These are phyloP conservation scores for Nothoprocta pentlandii DNA, from an alignment of 2,113 vertebrate genomes.

Conservation along the genomic window DNA sequence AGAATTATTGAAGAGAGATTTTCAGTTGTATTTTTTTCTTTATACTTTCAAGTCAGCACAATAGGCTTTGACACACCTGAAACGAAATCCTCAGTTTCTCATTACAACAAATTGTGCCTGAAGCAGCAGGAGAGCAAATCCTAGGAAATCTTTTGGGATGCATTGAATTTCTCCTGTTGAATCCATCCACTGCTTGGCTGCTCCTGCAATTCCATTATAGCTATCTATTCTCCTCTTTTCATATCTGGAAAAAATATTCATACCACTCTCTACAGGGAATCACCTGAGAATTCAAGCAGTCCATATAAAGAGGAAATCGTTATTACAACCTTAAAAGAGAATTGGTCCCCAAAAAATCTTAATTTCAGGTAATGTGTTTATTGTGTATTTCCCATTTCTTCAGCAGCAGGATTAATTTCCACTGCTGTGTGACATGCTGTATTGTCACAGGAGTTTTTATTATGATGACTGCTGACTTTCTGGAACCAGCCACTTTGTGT, in stretches of 20 bases:
- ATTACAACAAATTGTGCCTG: constrained; percentile 72
- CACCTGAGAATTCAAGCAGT: constrained; percentile 49
- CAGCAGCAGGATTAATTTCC: constrained; percentile 31
- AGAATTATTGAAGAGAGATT: constrained; percentile 50
- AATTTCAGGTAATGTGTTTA: constrained; percentile 61
- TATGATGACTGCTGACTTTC: constrained; percentile 22
- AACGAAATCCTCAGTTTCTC: constrained; percentile 75
- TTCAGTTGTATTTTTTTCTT: constrained; percentile 6
- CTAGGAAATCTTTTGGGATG: constrained; percentile 72
- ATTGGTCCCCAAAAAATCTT: constrained; percentile 54
- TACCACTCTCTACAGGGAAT: constrained; percentile 61
- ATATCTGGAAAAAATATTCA: constrained; percentile 39
- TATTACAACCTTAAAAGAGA: constrained; percentile 47
- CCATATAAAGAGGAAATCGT: constrained; percentile 54
- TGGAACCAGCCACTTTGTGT: neutral
- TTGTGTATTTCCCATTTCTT: constrained; percentile 41
- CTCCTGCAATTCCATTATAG: constrained; percentile 68
- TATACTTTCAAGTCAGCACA: constrained; percentile 42
- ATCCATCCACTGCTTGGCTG: constrained; percentile 78
- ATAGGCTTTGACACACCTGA: constrained; percentile 67
- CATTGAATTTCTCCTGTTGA: constrained; percentile 77
- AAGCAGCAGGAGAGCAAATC: constrained; percentile 69
- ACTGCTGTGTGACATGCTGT: constrained; percentile 14
- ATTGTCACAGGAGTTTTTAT: constrained; percentile 4
- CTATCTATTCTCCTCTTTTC: constrained; percentile 74